Conservation (phyloP, 2,888 invertebrate species). For the Xiphydria camelus region DNA sequence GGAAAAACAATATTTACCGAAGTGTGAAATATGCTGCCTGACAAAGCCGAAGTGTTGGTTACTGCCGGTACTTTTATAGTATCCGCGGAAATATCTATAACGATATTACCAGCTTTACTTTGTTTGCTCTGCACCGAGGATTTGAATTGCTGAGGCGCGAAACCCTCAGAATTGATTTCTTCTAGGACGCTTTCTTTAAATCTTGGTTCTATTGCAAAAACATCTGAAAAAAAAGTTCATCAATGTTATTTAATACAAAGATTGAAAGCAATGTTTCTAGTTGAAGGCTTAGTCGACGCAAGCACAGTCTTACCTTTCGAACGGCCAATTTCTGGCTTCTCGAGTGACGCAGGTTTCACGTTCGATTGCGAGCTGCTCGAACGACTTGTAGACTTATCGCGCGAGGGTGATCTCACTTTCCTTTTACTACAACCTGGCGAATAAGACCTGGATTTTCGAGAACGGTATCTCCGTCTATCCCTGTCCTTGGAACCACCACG, state of each 20-base stretch:
- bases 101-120: conserved; percentile 69
- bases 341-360: too few relatives aligned
- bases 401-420: conserved; percentile 43
- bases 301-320: background rate
- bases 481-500: conserved; percentile 46
- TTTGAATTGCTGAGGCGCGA: conserved; percentile 63
- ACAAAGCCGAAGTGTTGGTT: conserved; percentile 25
- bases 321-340: background rate
- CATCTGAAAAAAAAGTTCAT: conserved; percentile 40
- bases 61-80: conserved; percentile 70
- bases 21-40: conserved; percentile 52
- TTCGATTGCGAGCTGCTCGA: conserved; percentile 50
- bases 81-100: conserved; percentile 73
- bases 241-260: too few relatives aligned
- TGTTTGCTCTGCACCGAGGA: conserved; percentile 63
- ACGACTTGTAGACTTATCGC: conserved; percentile 50
- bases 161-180: conserved; percentile 72
- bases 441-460: conserved; percentile 41
- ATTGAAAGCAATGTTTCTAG: too few relatives aligned
- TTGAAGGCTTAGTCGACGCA: too few relatives aligned
- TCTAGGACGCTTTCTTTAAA: conserved; percentile 62
- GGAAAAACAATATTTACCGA: conserved; percentile 37
- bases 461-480: conserved; percentile 41
- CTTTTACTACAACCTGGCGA: conserved; percentile 41
- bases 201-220: conserved; percentile 47